Evolutionary conservation across 2,888 invertebrate species (phyloP), one percentile per base, ranked within the genome.

Genomic region (Ophion slaviceki): DNA sequence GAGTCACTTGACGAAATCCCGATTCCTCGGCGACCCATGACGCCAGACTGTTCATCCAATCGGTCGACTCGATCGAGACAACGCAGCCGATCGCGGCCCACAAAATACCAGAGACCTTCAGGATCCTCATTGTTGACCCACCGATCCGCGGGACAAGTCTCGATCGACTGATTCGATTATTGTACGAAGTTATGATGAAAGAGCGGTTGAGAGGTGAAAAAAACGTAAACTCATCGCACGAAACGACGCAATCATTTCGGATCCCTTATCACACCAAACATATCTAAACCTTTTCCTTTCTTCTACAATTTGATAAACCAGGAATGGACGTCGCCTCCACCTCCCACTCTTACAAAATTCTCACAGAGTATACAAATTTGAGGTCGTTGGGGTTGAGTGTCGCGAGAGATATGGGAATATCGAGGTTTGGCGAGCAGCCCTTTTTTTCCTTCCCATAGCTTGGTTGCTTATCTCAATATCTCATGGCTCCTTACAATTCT

Each of bases 21-120:
- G 72, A 67, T 11, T 61, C 40, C 1, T 28, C 61, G 3, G 36
- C 20, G 20, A 77, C 36, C 67, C 78, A 67, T 2, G 40, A 57
- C 17, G 32, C 64, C 47, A 82, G 10, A 20, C 24, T 53, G 8
- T 78, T 47, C 45, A 78, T 17, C 82, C 82, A 82, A 4, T 61
- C 36, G 32, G 24, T 36, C 61, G 59, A n/a, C 6, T 59, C 59
- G n/a, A 20, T 59, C 59, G 61, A n/a, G 57, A 57, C 14, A 10
- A n/a, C 24, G 7, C 24, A 10, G n/a, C 20, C 20, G 8, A 20
- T 61, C 61, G 8, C 3, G 3, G 10, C 3, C 47, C 47, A 47
- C 47, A 11, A 47, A 47, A 47, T 2, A 3, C 7, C 40, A 40
- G 40, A 47, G 14, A 47, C 14, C 47, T 3, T 14, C 14, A 47